A percentile compares a stretch with the other conserved stretches of the same genome.
Evolutionary conservation across 2,888 invertebrate species (phyloP).

Genomic region (Drosophila lutescens): DNA sequence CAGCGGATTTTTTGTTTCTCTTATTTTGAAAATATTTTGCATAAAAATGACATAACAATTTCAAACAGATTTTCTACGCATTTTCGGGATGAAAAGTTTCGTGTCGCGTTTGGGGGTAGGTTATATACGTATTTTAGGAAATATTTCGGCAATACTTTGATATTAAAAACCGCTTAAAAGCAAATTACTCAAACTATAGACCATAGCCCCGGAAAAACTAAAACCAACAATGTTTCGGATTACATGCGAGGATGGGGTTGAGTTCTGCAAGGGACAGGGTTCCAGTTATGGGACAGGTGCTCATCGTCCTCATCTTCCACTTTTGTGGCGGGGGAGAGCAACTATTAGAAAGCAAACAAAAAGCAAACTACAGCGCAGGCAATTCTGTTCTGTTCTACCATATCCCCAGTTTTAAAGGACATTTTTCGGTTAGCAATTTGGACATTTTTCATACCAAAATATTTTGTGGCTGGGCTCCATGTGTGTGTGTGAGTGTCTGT

Average conservation of each 20-base stretch:
- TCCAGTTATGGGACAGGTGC: slow-evolving; percentile 53
- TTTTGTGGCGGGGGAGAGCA: slow-evolving; percentile 6
- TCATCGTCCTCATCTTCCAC: slow-evolving; percentile 19
- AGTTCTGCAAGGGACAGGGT: slow-evolving; percentile 37
- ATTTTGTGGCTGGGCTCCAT: slow-evolving; percentile 34
- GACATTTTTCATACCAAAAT: slow-evolving; percentile 61
- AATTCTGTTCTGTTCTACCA: slow-evolving; percentile 9
- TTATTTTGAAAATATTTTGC: slow-evolving; percentile 56
- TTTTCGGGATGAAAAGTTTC: slow-evolving; percentile 38
- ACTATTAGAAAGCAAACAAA: slow-evolving; percentile 55
- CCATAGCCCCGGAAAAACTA: slow-evolving; percentile 33
- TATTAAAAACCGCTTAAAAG: slow-evolving; percentile 72
- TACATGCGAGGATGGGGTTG: slow-evolving; percentile 7
- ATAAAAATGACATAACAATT: slow-evolving; percentile 77
- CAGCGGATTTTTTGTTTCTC: slow-evolving; percentile 31
- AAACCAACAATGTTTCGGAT: slow-evolving; percentile 55
- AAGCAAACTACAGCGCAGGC: slow-evolving; percentile 33
- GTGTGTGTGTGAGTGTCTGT: not conserved
- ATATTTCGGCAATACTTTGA: slow-evolving; percentile 64
- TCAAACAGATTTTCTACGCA: slow-evolving; percentile 68
- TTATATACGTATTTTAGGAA: slow-evolving; percentile 37
- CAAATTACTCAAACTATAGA: slow-evolving; percentile 63
- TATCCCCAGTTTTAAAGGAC: slow-evolving; percentile 21
- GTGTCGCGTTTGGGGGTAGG: slow-evolving; percentile 3
- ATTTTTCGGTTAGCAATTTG: slow-evolving; percentile 57